phyloP scores from a whole-genome alignment of 2,888 invertebrate genomes.

The Griposia aprilina region DNA sequence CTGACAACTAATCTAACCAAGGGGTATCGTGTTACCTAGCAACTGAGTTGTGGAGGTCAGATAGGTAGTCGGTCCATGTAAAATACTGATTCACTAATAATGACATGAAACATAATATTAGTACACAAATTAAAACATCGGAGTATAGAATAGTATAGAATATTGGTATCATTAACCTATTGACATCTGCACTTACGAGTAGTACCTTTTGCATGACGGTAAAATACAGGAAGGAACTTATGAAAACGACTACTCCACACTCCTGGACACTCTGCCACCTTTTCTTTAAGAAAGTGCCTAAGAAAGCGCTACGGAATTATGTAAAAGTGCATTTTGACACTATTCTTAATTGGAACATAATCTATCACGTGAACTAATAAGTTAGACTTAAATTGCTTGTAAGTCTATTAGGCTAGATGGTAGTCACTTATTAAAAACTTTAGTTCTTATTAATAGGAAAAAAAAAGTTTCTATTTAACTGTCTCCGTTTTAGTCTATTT shows the following conservation, averaged over 20 bases:
- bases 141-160: background rate
- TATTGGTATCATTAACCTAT: background rate
- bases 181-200: background rate
- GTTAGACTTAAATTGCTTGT: background rate
- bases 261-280: background rate
- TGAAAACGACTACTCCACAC: background rate
- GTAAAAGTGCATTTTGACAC: background rate
- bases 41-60: too few species aligned
- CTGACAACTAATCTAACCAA: too few species aligned
- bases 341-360: background rate
- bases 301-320: background rate
- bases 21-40: too few species aligned
- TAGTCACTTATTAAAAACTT: too few species aligned
- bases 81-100: conserved; percentile 9
- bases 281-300: background rate
- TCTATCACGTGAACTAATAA: background rate
- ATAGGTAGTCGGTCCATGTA: too few species aligned
- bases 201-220: background rate
- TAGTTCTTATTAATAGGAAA: background rate
- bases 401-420: background rate
- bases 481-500: background rate
- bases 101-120: background rate
- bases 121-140: background rate
- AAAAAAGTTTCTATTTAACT: background rate
- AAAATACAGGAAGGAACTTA: background rate